Conservation (phyloP, 2,113 vertebrate genomes). For the Phainopepla nitens region DNA sequence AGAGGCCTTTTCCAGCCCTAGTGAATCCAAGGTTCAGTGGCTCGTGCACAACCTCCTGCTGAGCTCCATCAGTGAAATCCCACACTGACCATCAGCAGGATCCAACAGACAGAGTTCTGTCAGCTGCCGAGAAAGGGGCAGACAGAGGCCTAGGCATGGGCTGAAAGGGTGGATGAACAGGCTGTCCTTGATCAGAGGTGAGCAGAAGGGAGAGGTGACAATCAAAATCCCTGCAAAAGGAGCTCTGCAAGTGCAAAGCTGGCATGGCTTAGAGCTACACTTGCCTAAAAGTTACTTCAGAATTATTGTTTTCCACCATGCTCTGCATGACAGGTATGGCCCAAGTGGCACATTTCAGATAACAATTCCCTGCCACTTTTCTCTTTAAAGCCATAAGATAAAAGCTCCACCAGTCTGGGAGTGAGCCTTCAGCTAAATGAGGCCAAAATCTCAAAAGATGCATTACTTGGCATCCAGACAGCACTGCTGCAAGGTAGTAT, state of each 20-base stretch:
- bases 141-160: neutral
- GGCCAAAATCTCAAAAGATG: neutral
- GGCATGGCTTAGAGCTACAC: neutral
- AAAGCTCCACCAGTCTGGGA: neutral
- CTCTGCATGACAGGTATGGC: neutral
- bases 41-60: neutral
- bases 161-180: accelerated
- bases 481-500: neutral
- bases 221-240: neutral
- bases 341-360: neutral
- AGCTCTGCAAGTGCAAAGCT: neutral
- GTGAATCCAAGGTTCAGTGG: too few species aligned
- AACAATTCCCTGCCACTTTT: neutral
- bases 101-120: accelerated
- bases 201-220: neutral
- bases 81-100: neutral
- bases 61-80: neutral
- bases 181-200: neutral
- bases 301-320: neutral
- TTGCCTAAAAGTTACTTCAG: neutral
- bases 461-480: neutral
- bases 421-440: neutral
- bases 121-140: neutral
- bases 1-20: neutral
- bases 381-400: neutral